Evolutionary conservation across 1,140 invertebrate species (phyloP).

Genomic region (Drosophila quadrilineata): DNA sequence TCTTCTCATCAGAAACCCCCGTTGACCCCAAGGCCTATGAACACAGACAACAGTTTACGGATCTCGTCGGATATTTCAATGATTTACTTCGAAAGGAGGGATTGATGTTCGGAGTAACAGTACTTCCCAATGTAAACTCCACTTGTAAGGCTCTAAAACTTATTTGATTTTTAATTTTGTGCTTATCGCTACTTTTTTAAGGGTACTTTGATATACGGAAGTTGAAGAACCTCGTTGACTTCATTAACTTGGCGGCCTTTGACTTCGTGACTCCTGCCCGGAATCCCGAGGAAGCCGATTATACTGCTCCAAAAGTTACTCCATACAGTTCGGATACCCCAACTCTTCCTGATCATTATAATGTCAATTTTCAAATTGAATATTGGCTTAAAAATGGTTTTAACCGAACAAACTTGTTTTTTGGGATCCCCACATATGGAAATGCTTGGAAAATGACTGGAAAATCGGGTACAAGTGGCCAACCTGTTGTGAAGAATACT

Average conservation of each 20-base stretch:
- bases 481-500: constrained; percentile 80
- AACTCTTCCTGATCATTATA: constrained; percentile 49
- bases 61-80: neutral
- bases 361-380: neutral
- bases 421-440: constrained; percentile 91
- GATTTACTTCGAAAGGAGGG: constrained; percentile 1
- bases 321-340: constrained; percentile 83
- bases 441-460: constrained; percentile 89
- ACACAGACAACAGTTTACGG: neutral
- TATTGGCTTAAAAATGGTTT: neutral
- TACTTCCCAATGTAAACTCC: constrained; percentile 88
- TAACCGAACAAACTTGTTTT: constrained; percentile 87
- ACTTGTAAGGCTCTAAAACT: constrained; percentile 85
- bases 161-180: constrained; percentile 66
- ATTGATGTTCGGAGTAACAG: constrained; percentile 83
- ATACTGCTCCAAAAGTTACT: constrained; percentile 85
- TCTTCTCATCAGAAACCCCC: neutral
- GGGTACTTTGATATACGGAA: neutral
- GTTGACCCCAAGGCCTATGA: neutral
- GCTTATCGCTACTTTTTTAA: neutral
- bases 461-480: constrained; percentile 86
- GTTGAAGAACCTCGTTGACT: constrained; percentile 83
- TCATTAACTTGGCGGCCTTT: constrained; percentile 88
- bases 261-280: constrained; percentile 88
- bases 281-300: constrained; percentile 88